Conservation (phyloP, 1,140 invertebrate species). For the Heliconius hermathena region DNA sequence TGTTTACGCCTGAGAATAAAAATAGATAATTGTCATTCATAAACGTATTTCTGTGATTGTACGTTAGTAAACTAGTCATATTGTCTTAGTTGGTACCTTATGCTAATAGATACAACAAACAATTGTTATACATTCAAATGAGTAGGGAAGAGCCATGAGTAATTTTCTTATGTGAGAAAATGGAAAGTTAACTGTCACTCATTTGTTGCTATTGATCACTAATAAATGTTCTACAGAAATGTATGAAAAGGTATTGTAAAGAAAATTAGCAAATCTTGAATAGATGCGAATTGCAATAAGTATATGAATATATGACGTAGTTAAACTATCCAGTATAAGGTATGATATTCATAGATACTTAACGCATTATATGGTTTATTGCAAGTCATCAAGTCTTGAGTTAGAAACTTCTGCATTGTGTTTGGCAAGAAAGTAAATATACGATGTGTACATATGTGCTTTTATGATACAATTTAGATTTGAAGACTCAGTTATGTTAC, state of each 20-base stretch:
- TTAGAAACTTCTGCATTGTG: not conserved
- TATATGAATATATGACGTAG: not conserved
- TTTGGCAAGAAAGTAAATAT: not conserved
- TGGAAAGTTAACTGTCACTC: slow-evolving; percentile 49
- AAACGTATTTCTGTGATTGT: slow-evolving; percentile 25
- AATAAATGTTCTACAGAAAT: slow-evolving; percentile 32
- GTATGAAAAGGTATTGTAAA: slow-evolving; percentile 35
- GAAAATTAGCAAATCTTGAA: slow-evolving; percentile 1
- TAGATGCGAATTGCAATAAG: not conserved
- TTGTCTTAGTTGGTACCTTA: not conserved
- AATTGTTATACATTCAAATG: slow-evolving; percentile 54
- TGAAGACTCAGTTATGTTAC: not conserved
- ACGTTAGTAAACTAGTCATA: slow-evolving; percentile 45
- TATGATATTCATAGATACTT: not conserved
- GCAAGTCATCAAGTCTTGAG: slow-evolving; percentile 5
- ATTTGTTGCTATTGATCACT: slow-evolving; percentile 38
- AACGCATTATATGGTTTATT: not conserved
- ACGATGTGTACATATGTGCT: not conserved
- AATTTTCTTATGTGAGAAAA: slow-evolving; percentile 54
- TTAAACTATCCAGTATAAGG: not conserved
- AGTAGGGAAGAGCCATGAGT: slow-evolving; percentile 44
- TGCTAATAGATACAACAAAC: slow-evolving; percentile 37
- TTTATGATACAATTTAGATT: not conserved
- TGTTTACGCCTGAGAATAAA: slow-evolving; percentile 55
- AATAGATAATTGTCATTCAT: slow-evolving; percentile 37